Evolutionary conservation across 2,888 invertebrate genomes (phyloP), one percentile per base, ranked within the genome.

Genomic region (Stramonita haemastoma): DNA sequence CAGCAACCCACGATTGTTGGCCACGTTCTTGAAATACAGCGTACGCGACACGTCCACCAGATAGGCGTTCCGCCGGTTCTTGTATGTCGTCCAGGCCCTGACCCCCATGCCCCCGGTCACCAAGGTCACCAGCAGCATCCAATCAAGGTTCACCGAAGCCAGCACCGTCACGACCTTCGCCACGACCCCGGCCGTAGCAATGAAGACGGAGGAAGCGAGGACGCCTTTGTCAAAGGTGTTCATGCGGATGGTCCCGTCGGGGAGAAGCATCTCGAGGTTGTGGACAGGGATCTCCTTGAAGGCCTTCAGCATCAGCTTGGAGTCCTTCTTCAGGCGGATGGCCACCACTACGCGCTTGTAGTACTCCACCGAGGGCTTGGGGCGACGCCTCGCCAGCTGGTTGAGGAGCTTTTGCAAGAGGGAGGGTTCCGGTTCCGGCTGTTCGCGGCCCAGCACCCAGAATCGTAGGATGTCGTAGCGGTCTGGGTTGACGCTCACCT

Each of bases 331-430:
- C 77, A 95, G 92, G 19, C 96, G 91, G 8, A 95, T 92, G 19
- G 95, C 95, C 8, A 95, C 93, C 34, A 96, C 94, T 11, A 96
- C 95, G 87, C 96, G 92, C 90, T 95, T 95, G 94, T 95, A 96
- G 90, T 94, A 95, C 84, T 94, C 92, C 57, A 91, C 87, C 11
- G 95, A 92, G 66, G 90, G 90, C 5, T 92, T 92, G 60, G 90
- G 77, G 11, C 92, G 90, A n/a, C 90, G 81, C 5, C 89, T 79
- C 15, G 90, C 87, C 11, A 92, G 32, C 11, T 46, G 83, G n/a
- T 91, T 90, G 8, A 90, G 17, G 17, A 92, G 46, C 70, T 91
- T 91, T 66, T 92, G 90, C 29, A 86, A 89, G 34, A 93, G 86
- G 13, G 92, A 60, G 5, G 92, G 87, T 46, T 91, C 90, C 46